Conservation (phyloP, 2,113 vertebrate genomes). For the human (Homo sapiens) region DNA sequence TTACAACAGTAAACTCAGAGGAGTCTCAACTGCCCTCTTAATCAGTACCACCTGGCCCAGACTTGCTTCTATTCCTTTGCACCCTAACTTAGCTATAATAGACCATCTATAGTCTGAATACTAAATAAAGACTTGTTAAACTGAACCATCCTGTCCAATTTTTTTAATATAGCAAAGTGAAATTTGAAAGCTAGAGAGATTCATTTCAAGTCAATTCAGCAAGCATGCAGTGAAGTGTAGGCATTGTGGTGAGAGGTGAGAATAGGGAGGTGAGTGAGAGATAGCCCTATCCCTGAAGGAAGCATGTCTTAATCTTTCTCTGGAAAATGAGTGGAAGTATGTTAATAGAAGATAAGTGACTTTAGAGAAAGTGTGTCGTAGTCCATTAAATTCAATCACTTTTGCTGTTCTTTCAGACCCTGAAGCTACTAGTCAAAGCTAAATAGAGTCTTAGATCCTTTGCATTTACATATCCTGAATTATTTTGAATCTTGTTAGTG, state of each 20-base stretch:
- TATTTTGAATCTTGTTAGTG: background rate
- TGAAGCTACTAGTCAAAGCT: background rate
- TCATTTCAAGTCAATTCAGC: background rate
- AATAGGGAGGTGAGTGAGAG: too few relatives aligned
- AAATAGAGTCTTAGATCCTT: background rate
- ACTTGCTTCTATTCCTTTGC: background rate
- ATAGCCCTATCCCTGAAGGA: background rate
- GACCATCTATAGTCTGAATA: too few relatives aligned
- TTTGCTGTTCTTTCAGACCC: background rate
- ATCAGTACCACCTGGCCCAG: background rate
- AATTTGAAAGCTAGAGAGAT: background rate
- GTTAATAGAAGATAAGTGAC: background rate
- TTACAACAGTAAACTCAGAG: background rate
- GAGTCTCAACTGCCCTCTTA: background rate
- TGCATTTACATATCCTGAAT: background rate
- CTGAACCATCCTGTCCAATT: background rate
- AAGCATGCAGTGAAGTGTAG: background rate
- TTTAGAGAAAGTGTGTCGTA: background rate
- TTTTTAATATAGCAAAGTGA: background rate
- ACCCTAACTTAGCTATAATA: fast-evolving
- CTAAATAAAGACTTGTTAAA: background rate
- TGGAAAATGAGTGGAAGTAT: background rate
- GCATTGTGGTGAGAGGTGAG: background rate
- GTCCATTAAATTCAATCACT: background rate
- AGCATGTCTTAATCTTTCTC: background rate